phyloP scores from a whole-genome alignment of 2,888 invertebrate genomes.

The Rhopalosiphum nymphaeae region DNA sequence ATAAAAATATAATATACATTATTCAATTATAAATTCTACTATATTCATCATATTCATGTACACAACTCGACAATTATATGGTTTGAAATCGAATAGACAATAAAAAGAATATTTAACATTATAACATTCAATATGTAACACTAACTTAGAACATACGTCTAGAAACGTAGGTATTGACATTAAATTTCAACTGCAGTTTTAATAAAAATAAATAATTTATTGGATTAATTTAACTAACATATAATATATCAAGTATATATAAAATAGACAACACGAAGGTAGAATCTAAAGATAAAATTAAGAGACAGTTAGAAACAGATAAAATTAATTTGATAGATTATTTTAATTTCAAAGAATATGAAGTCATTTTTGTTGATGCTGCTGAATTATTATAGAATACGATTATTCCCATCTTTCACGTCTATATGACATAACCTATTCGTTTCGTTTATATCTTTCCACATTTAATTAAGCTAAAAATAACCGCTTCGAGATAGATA shows the following conservation, averaged over 20 bases:
- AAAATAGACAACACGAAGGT: neutral
- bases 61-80: neutral
- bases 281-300: neutral
- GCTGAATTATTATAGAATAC: neutral
- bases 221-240: neutral
- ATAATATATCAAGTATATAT: neutral
- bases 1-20: neutral
- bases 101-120: neutral
- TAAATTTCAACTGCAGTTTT: neutral
- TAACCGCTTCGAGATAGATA: neutral
- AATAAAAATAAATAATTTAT: neutral
- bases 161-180: neutral
- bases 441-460: neutral
- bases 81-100: neutral
- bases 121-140: neutral
- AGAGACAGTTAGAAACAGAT: neutral
- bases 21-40: neutral
- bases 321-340: neutral
- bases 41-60: neutral
- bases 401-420: too few species aligned
- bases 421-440: neutral
- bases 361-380: neutral
- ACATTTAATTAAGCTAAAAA: constrained; percentile 39
- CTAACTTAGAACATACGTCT: neutral
- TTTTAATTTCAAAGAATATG: neutral